phyloP scores from a whole-genome alignment of 2,113 vertebrate genomes.

The Quiscalus mexicanus region DNA sequence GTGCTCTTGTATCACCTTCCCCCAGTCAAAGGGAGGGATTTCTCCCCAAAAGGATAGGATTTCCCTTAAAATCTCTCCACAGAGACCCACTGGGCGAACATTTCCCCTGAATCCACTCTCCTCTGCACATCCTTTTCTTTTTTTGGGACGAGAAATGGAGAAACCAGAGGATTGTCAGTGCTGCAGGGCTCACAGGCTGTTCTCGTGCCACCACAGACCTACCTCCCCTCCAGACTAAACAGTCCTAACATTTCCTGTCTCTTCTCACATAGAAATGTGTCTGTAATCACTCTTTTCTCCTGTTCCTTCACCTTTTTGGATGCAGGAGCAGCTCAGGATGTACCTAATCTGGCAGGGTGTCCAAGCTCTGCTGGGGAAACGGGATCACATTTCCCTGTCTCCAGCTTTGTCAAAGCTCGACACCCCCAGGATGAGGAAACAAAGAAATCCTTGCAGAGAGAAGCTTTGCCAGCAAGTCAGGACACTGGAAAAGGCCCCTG shows the following conservation, averaged over 20 bases:
- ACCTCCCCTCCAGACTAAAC: conserved; percentile 60
- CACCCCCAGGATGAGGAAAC: neutral
- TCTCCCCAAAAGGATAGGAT: neutral
- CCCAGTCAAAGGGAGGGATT: neutral
- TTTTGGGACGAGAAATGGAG: neutral
- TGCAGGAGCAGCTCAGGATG: neutral
- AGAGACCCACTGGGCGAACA: fast-evolving
- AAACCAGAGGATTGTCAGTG: neutral
- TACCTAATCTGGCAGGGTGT: neutral
- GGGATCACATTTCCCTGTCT: neutral
- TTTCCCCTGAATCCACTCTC: fast-evolving
- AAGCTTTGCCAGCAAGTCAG: neutral
- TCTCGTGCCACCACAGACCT: neutral
- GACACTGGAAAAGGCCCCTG: neutral
- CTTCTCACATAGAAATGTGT: neutral
- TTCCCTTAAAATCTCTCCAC: neutral
- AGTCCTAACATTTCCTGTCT: conserved; percentile 36
- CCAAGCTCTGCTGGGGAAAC: neutral
- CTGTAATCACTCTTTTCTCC: conserved; percentile 5
- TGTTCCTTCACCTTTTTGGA: conserved; percentile 13
- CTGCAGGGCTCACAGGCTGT: neutral
- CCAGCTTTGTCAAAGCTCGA: neutral
- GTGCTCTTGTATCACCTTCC: neutral
- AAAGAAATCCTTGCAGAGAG: neutral
- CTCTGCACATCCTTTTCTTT: neutral